A percentile compares a stretch with the other conserved stretches of the same genome.
Conservation (phyloP, 2,797 vertebrate species). For the Falco biarmicus region DNA sequence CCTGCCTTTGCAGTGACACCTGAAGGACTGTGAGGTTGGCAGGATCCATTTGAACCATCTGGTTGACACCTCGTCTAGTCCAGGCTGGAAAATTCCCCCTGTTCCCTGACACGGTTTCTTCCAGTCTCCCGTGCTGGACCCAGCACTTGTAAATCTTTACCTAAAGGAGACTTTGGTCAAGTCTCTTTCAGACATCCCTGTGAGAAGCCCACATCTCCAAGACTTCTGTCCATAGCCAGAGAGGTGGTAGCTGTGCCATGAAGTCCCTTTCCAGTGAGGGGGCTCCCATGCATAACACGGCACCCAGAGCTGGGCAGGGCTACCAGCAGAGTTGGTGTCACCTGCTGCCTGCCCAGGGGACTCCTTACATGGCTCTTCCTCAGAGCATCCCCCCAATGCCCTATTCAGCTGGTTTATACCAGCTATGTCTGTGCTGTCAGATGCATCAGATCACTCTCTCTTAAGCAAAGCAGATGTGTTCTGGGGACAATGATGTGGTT, state of each 20-base stretch:
- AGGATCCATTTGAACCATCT: neutral
- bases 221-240: neutral
- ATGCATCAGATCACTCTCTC: neutral
- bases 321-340: neutral
- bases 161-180: neutral
- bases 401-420: neutral
- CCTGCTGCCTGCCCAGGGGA: neutral
- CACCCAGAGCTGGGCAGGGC: neutral
- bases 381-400: neutral
- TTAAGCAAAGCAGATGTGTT: neutral
- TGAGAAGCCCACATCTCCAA: neutral
- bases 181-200: neutral
- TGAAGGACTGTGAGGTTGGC: neutral
- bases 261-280: neutral
- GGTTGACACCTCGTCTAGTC: too few relatives aligned
- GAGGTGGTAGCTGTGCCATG: neutral
- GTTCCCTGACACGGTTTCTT: neutral
- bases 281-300: accelerated
- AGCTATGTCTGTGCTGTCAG: neutral
- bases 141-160: neutral
- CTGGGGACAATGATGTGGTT: neutral
- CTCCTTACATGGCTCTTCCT: neutral
- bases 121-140: neutral
- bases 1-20: neutral
- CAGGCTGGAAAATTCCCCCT: neutral